Base-by-base conservation (phyloP, 2,113 vertebrate genomes). In the Paralichthys olivaceus region DNA sequence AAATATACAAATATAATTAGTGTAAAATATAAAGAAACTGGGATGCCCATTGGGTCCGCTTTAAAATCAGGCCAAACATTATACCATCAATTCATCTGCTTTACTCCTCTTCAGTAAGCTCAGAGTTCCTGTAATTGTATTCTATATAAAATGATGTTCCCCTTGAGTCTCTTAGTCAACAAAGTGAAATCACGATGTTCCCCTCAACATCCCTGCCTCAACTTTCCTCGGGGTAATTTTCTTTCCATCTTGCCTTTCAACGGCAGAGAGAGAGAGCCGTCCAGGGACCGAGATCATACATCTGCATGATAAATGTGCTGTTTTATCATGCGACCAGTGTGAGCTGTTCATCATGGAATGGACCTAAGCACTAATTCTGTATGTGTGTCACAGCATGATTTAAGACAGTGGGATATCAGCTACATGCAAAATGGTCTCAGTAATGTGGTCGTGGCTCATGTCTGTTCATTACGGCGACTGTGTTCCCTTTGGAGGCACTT, bases 271-370 rank as follows among this genome's bases (percentile, higher is more conserved):
- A 17, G 43, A 71, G 76, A 22, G 34, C n/a, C 12, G 28, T 28
- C 14, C 0, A 37, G 47, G 45, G 73, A 77, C 28, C 23, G 13
- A 53, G 70, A 75, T 61, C 56, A 25, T 67, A 62, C 19, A 51
- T 87, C 65, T 74, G 65, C 55, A 79, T 84, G 62, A 81, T 57
- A 58, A 78, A 80, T 80, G 56, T 64, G 13, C 58, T 58, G 29
- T 19, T 71, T 49, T 70, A 49, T 77, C 61, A 67, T 34, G 28
- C 26, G 8, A 14, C 26, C 49, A 49, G 2, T 57, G 63, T 49
- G 40, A 37, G 65, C 56, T 45, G 20, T 73, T 17, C 23, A 54
- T 70, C 68, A 67, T 34, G 64, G 61, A 60, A 75, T 75, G 55
- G 26, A 76, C 25, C 22, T 53, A 54, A 73, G 61, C 20, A 55